These are phyloP conservation scores for Drosophila prolongata DNA, from an alignment of 2,888 invertebrate species.

Conservation along the genomic window DNA sequence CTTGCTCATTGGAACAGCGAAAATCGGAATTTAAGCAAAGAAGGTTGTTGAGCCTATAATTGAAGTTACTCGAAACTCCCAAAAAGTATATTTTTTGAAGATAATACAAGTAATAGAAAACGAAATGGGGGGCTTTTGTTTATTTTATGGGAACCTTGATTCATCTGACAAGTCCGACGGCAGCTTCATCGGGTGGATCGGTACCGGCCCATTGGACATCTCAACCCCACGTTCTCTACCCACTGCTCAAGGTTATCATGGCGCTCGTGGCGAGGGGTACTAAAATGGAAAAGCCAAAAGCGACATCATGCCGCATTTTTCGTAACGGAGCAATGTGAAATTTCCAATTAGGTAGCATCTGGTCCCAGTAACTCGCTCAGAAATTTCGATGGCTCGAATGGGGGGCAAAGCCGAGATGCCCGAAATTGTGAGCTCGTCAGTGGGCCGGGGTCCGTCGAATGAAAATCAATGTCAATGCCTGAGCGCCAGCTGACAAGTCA, in stretches of 20 bases:
- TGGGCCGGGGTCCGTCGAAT: conserved; percentile 32
- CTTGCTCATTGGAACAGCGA: too few relatives aligned
- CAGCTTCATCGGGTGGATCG: too few relatives aligned
- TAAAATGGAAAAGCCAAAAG: conserved; percentile 26
- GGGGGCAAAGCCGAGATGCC: conserved; percentile 1
- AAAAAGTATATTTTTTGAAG: too few relatives aligned
- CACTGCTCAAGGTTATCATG: not conserved
- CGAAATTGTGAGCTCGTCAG: conserved; percentile 43
- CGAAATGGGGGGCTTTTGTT: too few relatives aligned
- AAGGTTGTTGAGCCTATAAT: too few relatives aligned
- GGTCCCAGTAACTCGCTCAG: conserved; percentile 53
- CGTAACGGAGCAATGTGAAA: conserved; percentile 42
- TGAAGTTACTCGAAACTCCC: too few relatives aligned
- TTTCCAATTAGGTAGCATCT: conserved; percentile 78
- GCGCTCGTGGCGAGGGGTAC: not conserved
- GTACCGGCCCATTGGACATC: too few relatives aligned
- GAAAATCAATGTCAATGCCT: conserved; percentile 70
- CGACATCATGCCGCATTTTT: conserved; percentile 64
- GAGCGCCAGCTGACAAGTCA: conserved; percentile 50
- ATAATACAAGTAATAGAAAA: too few relatives aligned
- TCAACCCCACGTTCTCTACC: too few relatives aligned
- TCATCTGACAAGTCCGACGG: too few relatives aligned
- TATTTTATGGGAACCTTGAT: too few relatives aligned
- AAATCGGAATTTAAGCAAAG: too few relatives aligned
- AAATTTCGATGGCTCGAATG: not conserved